Evolutionary conservation across 1,140 invertebrate genomes (phyloP), one percentile per base, ranked within the genome.

Genomic region (Trachelipus rathkii): DNA sequence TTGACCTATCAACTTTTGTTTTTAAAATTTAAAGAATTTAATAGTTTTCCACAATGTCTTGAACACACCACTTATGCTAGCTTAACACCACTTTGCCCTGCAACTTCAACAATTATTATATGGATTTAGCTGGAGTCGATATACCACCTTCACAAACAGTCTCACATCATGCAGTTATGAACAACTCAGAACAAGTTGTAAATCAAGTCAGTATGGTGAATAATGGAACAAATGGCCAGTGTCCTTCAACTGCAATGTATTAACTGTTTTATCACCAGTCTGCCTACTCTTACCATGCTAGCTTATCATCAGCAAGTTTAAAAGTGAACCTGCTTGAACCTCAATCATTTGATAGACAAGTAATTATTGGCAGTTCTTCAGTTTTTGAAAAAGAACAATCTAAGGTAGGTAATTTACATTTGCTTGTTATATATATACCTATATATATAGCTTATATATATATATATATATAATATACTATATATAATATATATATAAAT

Each of bases 321-420:
- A 78, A 70, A 74, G 24, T 7, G 67, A 73, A 6, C 44, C 67
- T 44, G 50, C 75, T n/a, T 3, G 50, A 60, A 15, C 46, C 45
- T 24, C 44, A 23, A 72, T 19, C 50, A n/a, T 73, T 79, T 10
- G 87, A 93, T 69, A 93, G 91, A n/a, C n/a, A 85, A 89, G 86
- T 75, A 92, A 91, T 96, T 76, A 84, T 94, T 19, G n/a, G 93
- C 93, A 66, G 90, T 96, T 70, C 85, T 96, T 7, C 93, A 95
- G 84, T 88, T 96, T 76, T 86, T 96, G 8, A 89, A 91, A 81
- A 96, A 95, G 85, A 93, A 95, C 84, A 95, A 96, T 85, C 86
- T 21, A 95, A 93, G 88, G 93, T 94, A 87, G 84, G 73, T 82
- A n/a, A 7, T 44, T 24, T 66, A 0, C 44, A 10, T 33, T n/a